phyloP scores from a whole-genome alignment of 2,888 invertebrate genomes.

The Cantharis lateralis region DNA sequence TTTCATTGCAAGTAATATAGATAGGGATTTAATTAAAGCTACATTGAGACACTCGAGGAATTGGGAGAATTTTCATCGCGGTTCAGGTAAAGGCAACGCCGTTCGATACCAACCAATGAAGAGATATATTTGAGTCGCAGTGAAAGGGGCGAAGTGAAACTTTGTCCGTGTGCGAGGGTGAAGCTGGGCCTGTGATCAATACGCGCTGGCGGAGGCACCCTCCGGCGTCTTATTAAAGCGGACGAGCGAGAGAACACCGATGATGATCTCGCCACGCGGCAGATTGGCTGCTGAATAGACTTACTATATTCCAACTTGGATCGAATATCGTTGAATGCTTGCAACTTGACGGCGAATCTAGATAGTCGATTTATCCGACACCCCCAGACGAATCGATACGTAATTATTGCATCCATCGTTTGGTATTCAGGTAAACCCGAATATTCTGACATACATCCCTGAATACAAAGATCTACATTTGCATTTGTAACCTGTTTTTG shows the following conservation, averaged over 20 bases:
- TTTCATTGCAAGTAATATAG: constrained; percentile 39
- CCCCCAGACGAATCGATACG: constrained; percentile 34
- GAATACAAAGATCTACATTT: constrained; percentile 36
- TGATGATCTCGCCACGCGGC: constrained; percentile 42
- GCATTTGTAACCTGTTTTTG: constrained; percentile 28
- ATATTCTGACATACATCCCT: constrained; percentile 25
- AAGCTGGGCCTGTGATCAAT: constrained; percentile 44
- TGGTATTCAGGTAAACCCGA: constrained; percentile 32
- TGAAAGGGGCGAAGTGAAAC: constrained; percentile 47
- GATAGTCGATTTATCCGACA: constrained; percentile 34
- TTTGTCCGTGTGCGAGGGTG: constrained; percentile 43
- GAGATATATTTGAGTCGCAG: constrained; percentile 43
- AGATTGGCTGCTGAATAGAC: constrained; percentile 33
- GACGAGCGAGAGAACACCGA: constrained; percentile 42
- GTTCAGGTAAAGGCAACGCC: constrained; percentile 29
- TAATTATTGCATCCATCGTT: constrained; percentile 33
- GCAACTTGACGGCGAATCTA: constrained; percentile 30
- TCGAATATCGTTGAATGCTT: constrained; percentile 34
- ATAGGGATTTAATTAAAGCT: constrained; percentile 47
- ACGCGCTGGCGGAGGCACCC: constrained; percentile 46
- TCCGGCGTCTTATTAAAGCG: constrained; percentile 48
- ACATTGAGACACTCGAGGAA: constrained; percentile 42
- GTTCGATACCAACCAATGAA: constrained; percentile 41
- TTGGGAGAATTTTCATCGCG: constrained; percentile 37
- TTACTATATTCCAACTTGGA: constrained; percentile 19